Evolutionary conservation across 2,888 invertebrate species (phyloP), one percentile per base, ranked within the genome.

Genomic region (Clivina fossor): DNA sequence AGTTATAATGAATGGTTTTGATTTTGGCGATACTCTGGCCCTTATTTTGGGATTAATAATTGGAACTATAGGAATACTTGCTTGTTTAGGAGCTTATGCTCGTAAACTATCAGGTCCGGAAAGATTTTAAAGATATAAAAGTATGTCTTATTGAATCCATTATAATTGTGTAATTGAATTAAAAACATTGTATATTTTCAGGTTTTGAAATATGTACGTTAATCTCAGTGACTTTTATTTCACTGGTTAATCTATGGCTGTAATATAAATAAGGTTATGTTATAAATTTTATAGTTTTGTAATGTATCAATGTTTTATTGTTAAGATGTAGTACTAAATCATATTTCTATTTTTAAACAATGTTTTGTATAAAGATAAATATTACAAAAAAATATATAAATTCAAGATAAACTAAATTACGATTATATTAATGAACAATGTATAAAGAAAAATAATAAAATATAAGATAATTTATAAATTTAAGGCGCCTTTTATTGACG

Each of bases 81-180:
- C 85, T 16, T 85, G 85, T 71, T 75, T 86, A 65, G 86, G 85
- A 28, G 82, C 81, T 62, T 84, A 85, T 67, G 84, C 85, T 15
- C 77, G 86, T 66, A 81, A 78, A 69, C 77, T 78, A 70, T 79
- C 80, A 44, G 65, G 65, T 46, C 63, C 71, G 57, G 71, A 74
- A 61, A 65, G 68, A n/a, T 55, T 73, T 37, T 66, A 49, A 62
- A 13, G 7, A 8, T 24, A 9, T 13, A 9, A 37, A 16, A 16
- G 15, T 9, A n/a, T n/a, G n/a, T n/a, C n/a, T n/a, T n/a, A n/a
- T n/a, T n/a, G n/a, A n/a, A n/a, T n/a, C n/a, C n/a, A n/a, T n/a
- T n/a, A n/a, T n/a, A n/a, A n/a, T n/a, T n/a, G n/a, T n/a, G n/a
- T n/a, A n/a, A n/a, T n/a, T n/a, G n/a, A n/a, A n/a, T n/a, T n/a